A percentile compares a stretch with the other conserved stretches of the same genome.
Conservation (phyloP, 2,797 vertebrate species). For the Clarias pachynema region DNA sequence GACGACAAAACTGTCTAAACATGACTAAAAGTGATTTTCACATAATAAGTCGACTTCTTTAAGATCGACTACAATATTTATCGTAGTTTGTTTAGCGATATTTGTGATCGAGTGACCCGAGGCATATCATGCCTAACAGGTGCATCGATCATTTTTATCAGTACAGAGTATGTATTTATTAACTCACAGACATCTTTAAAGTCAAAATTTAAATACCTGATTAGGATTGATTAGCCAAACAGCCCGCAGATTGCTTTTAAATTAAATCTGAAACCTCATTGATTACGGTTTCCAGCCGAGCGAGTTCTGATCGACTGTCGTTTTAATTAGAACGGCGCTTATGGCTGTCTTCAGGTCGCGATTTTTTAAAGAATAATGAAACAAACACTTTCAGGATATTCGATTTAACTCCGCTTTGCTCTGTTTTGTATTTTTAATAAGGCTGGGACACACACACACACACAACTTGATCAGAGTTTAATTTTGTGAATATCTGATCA, state of each 20-base stretch:
- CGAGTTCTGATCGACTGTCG: conserved; percentile 65
- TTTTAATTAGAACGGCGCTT: conserved; percentile 67
- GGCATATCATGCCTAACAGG: conserved; percentile 14
- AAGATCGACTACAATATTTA: conserved; percentile 75
- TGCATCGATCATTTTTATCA: conserved; percentile 43
- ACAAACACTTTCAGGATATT: conserved; percentile 15
- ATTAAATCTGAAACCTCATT: conserved; percentile 75
- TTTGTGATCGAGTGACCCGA: conserved; percentile 65
- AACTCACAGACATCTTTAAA: conserved; percentile 62
- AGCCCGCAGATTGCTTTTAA: conserved; percentile 76
- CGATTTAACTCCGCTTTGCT: conserved; percentile 42
- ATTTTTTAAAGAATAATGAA: conserved; percentile 39
- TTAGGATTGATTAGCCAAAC: conserved; percentile 76
- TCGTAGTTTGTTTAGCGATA: conserved; percentile 64
- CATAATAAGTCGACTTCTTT: conserved; percentile 35
- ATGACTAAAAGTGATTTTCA: too few species aligned
- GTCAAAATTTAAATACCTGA: conserved; percentile 73
- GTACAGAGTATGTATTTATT: conserved; percentile 57
- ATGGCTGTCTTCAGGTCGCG: conserved; percentile 57
- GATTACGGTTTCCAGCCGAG: conserved; percentile 64
- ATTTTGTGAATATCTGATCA: too few species aligned
- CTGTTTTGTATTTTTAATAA: conserved; percentile 17
- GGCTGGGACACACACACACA: too few species aligned
- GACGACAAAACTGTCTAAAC: too few species aligned
- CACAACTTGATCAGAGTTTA: too few species aligned